phyloP scores from a whole-genome alignment of 2,113 vertebrate genomes.

The Podarcis cretensis region DNA sequence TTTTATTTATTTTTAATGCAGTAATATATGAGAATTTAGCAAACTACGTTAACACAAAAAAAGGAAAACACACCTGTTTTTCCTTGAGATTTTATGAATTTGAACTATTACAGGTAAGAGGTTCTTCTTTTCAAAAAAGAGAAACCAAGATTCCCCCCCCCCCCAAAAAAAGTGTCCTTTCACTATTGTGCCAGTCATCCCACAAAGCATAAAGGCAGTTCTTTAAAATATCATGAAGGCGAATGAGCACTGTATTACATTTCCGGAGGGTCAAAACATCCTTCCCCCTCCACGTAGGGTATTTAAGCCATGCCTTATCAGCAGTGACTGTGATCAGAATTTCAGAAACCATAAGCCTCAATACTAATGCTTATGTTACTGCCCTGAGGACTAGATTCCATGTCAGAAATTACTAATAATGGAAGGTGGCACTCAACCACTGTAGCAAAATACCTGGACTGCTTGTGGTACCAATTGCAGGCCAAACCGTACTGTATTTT shows the following conservation, averaged over 20 bases:
- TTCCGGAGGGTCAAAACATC: conserved; percentile 10
- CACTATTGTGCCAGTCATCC: conserved; percentile 60
- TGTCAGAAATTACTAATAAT: conserved; percentile 43
- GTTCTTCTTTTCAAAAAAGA: conserved; percentile 62
- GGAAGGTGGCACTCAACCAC: conserved; percentile 61
- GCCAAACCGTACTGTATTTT: conserved; percentile 75
- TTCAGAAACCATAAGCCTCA: conserved; percentile 7
- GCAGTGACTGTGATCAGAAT: conserved; percentile 3
- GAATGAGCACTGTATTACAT: conserved; percentile 46
- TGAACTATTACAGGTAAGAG: conserved; percentile 77
- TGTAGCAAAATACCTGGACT: conserved; percentile 83
- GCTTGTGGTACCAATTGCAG: conserved; percentile 70
- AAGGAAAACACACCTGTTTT: conserved; percentile 72
- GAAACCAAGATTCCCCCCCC: conserved; percentile 55
- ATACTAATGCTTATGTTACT: conserved; percentile 28
- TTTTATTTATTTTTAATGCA: conserved; percentile 87
- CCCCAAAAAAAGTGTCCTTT: conserved; percentile 57
- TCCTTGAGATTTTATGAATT: conserved; percentile 79
- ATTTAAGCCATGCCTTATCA: not conserved
- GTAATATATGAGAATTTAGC: conserved; percentile 84
- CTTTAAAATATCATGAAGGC: conserved; percentile 56
- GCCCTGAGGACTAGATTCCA: conserved; percentile 34
- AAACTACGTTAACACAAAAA: conserved; percentile 79
- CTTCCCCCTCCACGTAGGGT: conserved; percentile 19
- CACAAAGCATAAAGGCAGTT: conserved; percentile 51